phyloP scores from a whole-genome alignment of 2,113 vertebrate genomes.

The Sardina pilchardus region DNA sequence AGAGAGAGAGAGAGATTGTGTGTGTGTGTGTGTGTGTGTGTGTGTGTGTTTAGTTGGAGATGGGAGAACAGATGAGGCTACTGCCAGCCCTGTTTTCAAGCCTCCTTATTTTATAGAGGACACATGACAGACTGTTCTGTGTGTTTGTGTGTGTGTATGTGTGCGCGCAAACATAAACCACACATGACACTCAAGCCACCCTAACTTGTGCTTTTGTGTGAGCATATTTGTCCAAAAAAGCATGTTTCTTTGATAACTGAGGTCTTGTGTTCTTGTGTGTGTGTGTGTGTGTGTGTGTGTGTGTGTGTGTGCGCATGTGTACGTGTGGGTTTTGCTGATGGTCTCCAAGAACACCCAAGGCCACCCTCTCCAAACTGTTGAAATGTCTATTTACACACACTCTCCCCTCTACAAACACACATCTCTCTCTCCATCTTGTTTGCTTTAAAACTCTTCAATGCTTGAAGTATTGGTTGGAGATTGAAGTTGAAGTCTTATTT shows the following conservation, averaged over 20 bases:
- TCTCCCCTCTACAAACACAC: not conserved
- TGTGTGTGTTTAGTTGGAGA: slow-evolving; percentile 7
- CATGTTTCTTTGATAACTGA: not conserved
- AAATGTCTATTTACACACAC: not conserved
- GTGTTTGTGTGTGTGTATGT: not conserved
- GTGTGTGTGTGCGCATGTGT: not conserved
- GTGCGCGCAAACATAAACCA: not conserved
- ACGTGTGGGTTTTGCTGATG: not conserved
- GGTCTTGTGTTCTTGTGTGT: not conserved
- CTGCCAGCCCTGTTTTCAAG: slow-evolving; percentile 23
- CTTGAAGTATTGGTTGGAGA: not conserved
- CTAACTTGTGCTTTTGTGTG: not conserved
- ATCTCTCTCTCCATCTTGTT: not conserved
- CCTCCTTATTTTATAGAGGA: slow-evolving; percentile 37
- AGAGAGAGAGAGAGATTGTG: slow-evolving; percentile 1
- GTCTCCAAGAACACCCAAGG: slow-evolving; percentile 9
- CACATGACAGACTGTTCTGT: slow-evolving; percentile 33
- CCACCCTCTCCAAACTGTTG: not conserved
- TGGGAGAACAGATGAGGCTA: slow-evolving; percentile 13
- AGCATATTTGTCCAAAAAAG: not conserved
- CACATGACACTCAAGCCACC: not conserved
- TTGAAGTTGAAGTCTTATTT: not conserved
- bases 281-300: slow-evolving; percentile 12
- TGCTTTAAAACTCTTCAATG: not conserved
- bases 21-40: not conserved